Evolutionary conservation across 1,140 invertebrate species (phyloP).

Genomic region (Sinonovacula constricta): DNA sequence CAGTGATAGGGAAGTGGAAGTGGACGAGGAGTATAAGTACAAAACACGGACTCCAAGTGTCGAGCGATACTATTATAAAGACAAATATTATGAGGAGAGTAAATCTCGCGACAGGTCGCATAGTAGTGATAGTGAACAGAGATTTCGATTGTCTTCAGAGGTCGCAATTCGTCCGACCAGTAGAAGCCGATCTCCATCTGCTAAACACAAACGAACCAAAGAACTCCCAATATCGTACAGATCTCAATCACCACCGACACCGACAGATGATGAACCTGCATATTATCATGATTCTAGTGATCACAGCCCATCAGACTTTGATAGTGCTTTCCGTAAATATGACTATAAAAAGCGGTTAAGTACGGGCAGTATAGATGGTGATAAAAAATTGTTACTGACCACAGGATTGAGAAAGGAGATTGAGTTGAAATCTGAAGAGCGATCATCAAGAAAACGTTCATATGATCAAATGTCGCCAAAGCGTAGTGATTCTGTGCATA

Average conservation of each 20-base stretch:
- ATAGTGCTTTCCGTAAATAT: conserved; percentile 50
- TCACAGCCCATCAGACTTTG: conserved; percentile 47
- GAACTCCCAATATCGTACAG: conserved; percentile 50
- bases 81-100: conserved; percentile 38
- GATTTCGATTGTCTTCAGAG: conserved; percentile 40
- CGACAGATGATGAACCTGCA: conserved; percentile 62
- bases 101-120: conserved; percentile 48
- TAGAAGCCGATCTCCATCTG: conserved; percentile 50
- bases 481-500: conserved; percentile 41
- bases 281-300: conserved; percentile 35
- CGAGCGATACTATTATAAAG: conserved; percentile 46
- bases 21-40: conserved; percentile 39
- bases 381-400: conserved; percentile 41
- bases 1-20: conserved; percentile 58
- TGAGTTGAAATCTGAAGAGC: conserved; percentile 59
- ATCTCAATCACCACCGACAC: conserved; percentile 64
- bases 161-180: conserved; percentile 31
- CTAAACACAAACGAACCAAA: conserved; percentile 46
- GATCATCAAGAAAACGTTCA: conserved; percentile 64
- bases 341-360: conserved; percentile 47
- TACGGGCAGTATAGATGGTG: conserved; percentile 49
- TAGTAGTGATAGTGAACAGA: conserved; percentile 51
- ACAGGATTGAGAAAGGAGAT: conserved; percentile 51
- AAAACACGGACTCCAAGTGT: conserved; percentile 52
- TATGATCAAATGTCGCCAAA: conserved; percentile 66